These are phyloP conservation scores for Caenorhabditis sp. DNA, from an alignment of 2,888 invertebrate species.

Conservation along the genomic window DNA sequence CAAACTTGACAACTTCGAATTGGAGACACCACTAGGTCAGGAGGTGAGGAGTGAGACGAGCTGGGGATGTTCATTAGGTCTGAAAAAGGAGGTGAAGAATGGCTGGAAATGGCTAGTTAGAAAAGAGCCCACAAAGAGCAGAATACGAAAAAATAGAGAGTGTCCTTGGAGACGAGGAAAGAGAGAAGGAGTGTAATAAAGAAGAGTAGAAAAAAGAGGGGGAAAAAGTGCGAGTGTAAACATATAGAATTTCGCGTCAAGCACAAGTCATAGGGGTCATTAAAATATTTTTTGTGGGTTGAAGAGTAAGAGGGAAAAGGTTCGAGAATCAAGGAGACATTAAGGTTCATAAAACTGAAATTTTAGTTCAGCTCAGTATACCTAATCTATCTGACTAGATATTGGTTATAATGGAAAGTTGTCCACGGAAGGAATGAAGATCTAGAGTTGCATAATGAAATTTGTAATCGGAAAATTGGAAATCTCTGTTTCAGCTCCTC, in stretches of 20 bases:
- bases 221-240: slow-evolving; percentile 1
- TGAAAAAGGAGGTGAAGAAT: background rate
- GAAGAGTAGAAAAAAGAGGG: background rate
- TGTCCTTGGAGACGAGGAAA: background rate
- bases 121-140: background rate
- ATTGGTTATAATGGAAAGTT: too few species aligned
- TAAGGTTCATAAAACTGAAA: too few species aligned
- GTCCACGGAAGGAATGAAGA: too few species aligned
- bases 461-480: too few species aligned
- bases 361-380: too few species aligned
- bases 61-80: background rate
- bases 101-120: background rate
- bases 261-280: background rate
- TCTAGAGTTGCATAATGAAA: too few species aligned
- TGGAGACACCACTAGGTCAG: background rate
- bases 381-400: too few species aligned
- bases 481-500: too few species aligned
- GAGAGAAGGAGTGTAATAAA: background rate
- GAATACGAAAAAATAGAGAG: background rate
- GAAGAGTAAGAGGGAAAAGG: background rate
- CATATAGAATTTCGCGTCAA: slow-evolving; percentile 3
- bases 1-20: slow-evolving; percentile 49
- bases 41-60: slow-evolving; percentile 1
- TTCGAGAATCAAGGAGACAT: background rate
- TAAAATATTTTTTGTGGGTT: background rate